phyloP scores from a whole-genome alignment of 2,797 vertebrate species.

The Carcharodon carcharias region DNA sequence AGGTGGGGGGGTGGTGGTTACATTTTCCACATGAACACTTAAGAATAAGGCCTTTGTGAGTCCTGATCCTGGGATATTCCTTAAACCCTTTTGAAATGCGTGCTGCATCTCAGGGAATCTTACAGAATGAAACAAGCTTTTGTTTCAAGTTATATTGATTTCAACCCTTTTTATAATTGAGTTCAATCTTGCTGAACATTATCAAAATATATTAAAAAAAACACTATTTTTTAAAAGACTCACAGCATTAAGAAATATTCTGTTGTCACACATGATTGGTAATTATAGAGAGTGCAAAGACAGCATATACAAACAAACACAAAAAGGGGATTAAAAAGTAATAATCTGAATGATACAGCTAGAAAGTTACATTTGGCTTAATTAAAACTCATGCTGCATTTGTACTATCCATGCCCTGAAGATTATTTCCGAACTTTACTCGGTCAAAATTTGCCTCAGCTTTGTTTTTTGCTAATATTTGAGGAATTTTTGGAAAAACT shows the following conservation, averaged over 20 bases:
- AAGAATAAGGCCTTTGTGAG: neutral
- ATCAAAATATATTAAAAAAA: neutral
- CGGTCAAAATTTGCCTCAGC: neutral
- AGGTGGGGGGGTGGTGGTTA: neutral
- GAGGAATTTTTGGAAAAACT: neutral
- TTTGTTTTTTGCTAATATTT: neutral
- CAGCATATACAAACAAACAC: neutral
- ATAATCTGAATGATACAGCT: neutral
- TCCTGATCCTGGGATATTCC: neutral
- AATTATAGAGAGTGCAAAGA: neutral
- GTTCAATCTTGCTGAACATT: neutral
- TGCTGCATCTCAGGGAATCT: neutral
- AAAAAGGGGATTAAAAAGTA: neutral
- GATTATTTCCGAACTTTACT: neutral
- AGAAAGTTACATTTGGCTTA: neutral
- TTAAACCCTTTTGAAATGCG: neutral
- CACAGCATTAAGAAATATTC: neutral
- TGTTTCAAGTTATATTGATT: constrained; percentile 19
- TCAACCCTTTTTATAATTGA: no score
- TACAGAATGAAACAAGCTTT: neutral
- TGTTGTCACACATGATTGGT: neutral
- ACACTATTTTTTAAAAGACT: neutral
- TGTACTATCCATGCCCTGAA: neutral
- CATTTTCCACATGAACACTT: neutral
- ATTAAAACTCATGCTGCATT: neutral